Evolutionary conservation across 2,113 vertebrate genomes (phyloP).

Genomic region (Apeltes quadracus): DNA sequence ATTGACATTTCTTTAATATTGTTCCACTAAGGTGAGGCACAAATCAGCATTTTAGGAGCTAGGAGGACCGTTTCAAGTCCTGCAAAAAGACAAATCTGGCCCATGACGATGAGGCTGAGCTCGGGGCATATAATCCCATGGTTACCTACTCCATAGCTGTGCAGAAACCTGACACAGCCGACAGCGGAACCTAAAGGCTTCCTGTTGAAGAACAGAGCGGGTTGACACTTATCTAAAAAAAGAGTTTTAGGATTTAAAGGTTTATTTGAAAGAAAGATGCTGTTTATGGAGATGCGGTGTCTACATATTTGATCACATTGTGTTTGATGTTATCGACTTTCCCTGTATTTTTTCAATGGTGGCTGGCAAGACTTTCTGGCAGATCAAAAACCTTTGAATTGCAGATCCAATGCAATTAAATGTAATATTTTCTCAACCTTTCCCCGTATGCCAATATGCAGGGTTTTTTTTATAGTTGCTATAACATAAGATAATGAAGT

Average conservation of each 20-base stretch:
- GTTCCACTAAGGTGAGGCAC: conserved; percentile 15
- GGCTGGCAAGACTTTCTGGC: background rate
- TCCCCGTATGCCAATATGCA: background rate
- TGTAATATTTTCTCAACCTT: background rate
- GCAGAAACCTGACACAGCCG: conserved; percentile 27
- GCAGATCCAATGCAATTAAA: background rate
- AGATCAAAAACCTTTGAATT: background rate
- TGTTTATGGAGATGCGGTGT: background rate
- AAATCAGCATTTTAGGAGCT: conserved; percentile 51
- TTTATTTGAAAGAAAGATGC: conserved; percentile 6
- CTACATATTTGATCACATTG: conserved; percentile 7
- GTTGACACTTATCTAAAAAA: conserved; percentile 22
- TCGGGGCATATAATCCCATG: conserved; percentile 55
- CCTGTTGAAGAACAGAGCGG: conserved; percentile 7
- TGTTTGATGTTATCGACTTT: conserved; percentile 5
- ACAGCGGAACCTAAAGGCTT: conserved; percentile 12
- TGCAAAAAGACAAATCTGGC: conserved; percentile 52
- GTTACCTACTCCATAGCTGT: conserved; percentile 34
- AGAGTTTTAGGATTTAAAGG: conserved; percentile 16
- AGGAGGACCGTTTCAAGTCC: conserved; percentile 52
- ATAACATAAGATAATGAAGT: conserved; percentile 3
- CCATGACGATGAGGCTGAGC: conserved; percentile 43
- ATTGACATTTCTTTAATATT: conserved; percentile 19
- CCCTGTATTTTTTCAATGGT: background rate
- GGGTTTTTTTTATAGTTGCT: background rate